These are phyloP conservation scores for Oreochromis aureus DNA, from an alignment of 2,113 vertebrate species.

Conservation along the genomic window DNA sequence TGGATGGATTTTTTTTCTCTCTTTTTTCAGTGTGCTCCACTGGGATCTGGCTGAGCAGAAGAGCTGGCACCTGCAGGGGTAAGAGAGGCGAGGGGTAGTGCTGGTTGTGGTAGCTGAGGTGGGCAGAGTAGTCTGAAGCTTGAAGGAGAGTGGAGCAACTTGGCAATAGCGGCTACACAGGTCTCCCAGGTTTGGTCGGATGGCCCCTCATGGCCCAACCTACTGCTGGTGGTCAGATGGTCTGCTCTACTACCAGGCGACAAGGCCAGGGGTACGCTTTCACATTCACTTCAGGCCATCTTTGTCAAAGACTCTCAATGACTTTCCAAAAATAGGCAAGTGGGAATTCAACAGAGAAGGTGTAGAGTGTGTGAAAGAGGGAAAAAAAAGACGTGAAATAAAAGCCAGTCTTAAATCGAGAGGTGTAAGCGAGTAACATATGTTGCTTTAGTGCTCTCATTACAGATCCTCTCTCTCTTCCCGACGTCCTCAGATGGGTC, in stretches of 20 bases:
- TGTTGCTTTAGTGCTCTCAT: slow-evolving; percentile 73
- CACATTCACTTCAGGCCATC: slow-evolving; percentile 66
- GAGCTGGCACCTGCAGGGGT: slow-evolving; percentile 54
- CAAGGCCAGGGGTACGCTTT: slow-evolving; percentile 59
- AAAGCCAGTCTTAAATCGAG: slow-evolving; percentile 61
- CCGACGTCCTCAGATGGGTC: slow-evolving; percentile 54
- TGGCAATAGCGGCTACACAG: slow-evolving; percentile 39
- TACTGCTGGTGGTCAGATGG: slow-evolving; percentile 66
- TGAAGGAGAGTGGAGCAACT: slow-evolving; percentile 65
- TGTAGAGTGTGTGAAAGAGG: slow-evolving; percentile 13
- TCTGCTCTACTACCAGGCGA: slow-evolving; percentile 34
- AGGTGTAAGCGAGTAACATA: slow-evolving; percentile 62
- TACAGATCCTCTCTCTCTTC: slow-evolving; percentile 43
- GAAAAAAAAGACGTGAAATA: slow-evolving; percentile 46
- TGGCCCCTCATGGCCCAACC: slow-evolving; percentile 59
- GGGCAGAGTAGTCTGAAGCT: slow-evolving; percentile 54
- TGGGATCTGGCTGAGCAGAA: slow-evolving; percentile 52
- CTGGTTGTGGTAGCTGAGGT: neutral
- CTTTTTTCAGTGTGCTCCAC: slow-evolving; percentile 38
- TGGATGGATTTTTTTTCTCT: slow-evolving; percentile 53
- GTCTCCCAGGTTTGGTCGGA: slow-evolving; percentile 56
- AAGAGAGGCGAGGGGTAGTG: neutral
- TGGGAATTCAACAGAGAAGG: slow-evolving; percentile 51
- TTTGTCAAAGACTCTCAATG: slow-evolving; percentile 75
- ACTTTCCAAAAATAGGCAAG: slow-evolving; percentile 64